Conservation (phyloP, 2,113 vertebrate genomes). For the Corydoras sp. region DNA sequence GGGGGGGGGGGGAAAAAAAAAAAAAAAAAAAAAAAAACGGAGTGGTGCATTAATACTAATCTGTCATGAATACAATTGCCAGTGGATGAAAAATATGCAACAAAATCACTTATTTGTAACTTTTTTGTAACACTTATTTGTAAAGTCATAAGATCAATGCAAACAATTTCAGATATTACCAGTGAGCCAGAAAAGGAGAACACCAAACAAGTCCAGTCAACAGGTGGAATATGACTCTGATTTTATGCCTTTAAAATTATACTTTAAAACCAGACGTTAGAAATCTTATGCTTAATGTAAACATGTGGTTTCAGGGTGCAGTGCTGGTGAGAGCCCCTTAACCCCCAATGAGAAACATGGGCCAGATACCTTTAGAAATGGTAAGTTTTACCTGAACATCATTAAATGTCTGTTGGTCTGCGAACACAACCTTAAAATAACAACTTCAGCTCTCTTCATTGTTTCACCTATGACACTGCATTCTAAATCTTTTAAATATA, state of each 20-base stretch:
- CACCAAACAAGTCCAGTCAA: background rate
- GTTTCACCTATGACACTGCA: too few relatives aligned
- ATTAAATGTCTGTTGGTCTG: background rate
- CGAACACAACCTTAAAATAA: too few relatives aligned
- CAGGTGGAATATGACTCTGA: conserved; percentile 12
- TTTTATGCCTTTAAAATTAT: background rate
- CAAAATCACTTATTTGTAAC: background rate
- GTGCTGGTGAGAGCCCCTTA: background rate
- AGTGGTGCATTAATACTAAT: too few relatives aligned
- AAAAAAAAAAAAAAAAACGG: too few relatives aligned
- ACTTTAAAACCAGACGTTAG: too few relatives aligned
- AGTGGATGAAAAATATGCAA: background rate
- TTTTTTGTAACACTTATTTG: background rate
- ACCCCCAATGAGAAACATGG: background rate
- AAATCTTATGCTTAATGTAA: too few relatives aligned
- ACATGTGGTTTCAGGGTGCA: conserved; percentile 6
- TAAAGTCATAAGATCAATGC: background rate
- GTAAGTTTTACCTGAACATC: conserved; percentile 10
- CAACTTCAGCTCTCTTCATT: too few relatives aligned
- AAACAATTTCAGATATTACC: background rate
- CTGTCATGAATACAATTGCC: background rate
- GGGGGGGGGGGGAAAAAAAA: too few relatives aligned
- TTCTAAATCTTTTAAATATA: too few relatives aligned
- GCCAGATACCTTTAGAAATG: conserved; percentile 7
- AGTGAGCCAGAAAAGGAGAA: background rate